These are phyloP conservation scores for Urocynchramus pylzowi DNA, from an alignment of 2,113 vertebrate genomes.

Conservation along the genomic window DNA sequence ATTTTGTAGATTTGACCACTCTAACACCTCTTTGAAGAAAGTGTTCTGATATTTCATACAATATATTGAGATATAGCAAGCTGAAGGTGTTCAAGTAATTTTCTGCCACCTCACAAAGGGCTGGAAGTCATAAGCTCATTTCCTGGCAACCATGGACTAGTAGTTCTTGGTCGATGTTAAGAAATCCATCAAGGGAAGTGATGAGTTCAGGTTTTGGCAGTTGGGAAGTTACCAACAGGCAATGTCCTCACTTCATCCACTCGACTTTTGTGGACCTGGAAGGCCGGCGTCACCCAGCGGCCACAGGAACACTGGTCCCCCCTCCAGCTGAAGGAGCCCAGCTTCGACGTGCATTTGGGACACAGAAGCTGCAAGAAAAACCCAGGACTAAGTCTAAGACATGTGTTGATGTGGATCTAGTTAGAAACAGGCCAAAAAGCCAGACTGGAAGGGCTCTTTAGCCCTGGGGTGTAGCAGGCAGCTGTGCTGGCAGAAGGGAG, in stretches of 20 bases:
- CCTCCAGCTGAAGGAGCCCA: slow-evolving; percentile 94
- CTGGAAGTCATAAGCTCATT: not conserved
- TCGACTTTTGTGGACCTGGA: slow-evolving; percentile 91
- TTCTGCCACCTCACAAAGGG: not conserved
- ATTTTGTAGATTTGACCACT: not conserved
- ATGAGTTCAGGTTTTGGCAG: not conserved
- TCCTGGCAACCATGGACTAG: not conserved
- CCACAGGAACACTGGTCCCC: slow-evolving; percentile 94
- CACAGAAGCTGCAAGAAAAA: slow-evolving; percentile 84
- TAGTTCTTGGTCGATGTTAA: rapidly evolving
- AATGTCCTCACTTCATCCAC: slow-evolving; percentile 86
- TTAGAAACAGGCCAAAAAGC: not conserved
- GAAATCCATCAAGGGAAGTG: rapidly evolving
- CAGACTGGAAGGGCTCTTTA: not conserved
- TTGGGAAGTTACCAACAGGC: slow-evolving; percentile 29
- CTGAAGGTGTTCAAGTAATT: not conserved
- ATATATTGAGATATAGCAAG: not conserved
- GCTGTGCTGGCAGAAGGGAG: not conserved
- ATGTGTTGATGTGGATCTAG: rapidly evolving
- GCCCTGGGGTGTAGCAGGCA: not conserved
- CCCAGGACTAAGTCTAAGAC: rapidly evolving
- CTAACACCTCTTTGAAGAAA: not conserved
- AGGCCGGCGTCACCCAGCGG: slow-evolving; percentile 90
- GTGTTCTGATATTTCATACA: not conserved
- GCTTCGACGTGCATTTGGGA: slow-evolving; percentile 87